A percentile compares a stretch with the other conserved stretches of the same genome.
These are phyloP conservation scores for Lordiphosa clarofinis DNA, from an alignment of 1,140 invertebrate genomes.

Conservation along the genomic window DNA sequence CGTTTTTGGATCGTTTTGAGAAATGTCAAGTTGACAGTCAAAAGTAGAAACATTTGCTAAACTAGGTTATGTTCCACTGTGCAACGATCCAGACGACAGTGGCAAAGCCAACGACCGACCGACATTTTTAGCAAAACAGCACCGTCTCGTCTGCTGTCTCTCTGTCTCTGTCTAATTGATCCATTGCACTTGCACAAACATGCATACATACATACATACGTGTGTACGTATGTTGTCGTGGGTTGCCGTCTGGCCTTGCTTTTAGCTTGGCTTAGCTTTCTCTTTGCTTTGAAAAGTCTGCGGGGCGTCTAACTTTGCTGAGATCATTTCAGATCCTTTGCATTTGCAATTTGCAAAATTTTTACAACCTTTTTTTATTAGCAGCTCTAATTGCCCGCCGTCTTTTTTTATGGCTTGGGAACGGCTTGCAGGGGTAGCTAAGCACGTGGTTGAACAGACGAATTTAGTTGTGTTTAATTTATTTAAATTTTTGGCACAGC, in stretches of 20 bases:
- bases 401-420: slow-evolving; percentile 7
- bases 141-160: slow-evolving; percentile 17
- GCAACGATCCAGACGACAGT: slow-evolving; percentile 14
- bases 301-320: too few species aligned
- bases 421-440: slow-evolving; percentile 4
- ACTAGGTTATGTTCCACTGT: not conserved
- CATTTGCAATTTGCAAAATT: too few species aligned
- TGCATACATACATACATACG: not conserved
- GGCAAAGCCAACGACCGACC: slow-evolving; percentile 61
- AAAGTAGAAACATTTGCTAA: too few species aligned
- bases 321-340: too few species aligned
- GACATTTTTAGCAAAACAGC: slow-evolving; percentile 64
- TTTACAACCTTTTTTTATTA: slow-evolving; percentile 4
- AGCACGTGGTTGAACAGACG: slow-evolving; percentile 49
- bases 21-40: too few species aligned
- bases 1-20: too few species aligned
- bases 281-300: too few species aligned
- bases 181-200: slow-evolving; percentile 53
- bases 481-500: slow-evolving; percentile 47
- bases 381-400: too few species aligned
- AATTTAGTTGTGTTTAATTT: slow-evolving; percentile 17
- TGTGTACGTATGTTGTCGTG: slow-evolving; percentile 1
- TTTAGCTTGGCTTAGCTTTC: too few species aligned
- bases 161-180: slow-evolving; percentile 60
- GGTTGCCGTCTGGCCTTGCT: too few species aligned